Evolutionary conservation across 37 sponge, comb jelly and placozoan species (phyloP), one percentile per base, ranked within the genome.

Genomic region (Beroe ovata): DNA sequence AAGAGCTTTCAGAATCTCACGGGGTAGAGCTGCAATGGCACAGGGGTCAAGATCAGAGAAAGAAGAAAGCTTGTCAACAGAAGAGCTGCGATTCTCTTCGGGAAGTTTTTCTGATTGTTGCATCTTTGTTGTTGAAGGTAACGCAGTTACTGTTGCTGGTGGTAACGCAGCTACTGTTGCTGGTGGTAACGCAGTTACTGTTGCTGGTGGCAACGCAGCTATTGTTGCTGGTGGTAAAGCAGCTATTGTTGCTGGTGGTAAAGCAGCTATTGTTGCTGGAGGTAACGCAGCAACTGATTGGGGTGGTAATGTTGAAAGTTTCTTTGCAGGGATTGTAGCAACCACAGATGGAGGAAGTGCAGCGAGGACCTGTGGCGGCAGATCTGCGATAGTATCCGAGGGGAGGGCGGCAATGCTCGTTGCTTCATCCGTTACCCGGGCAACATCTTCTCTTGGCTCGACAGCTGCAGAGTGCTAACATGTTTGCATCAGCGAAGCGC

Each of bases 391-490:
- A 16, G 11, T 11, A 47, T 6, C 54, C 6, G 54, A 11, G 54
- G 54, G 54, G 11, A 47, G 54, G 54, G 54, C 54, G 6, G 54
- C 54, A 16, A 47, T 47, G 54, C 11, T 47, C 6, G 54, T 47
- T 47, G 54, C 11, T 11, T 47, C 54, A 47, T 47, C 54, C 11
- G 11, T 47, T 47, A 16, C n/a, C n/a, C n/a, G n/a, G n/a, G n/a
- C 19, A 62, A 23, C 63, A 62, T 62, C 63, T 62, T 62, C 63
- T 4, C 4, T 25, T 6, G 23, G 22, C 4, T 20, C 63, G 19
- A 16, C 63, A 62, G 19, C 63, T 62, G 63, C 63, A 25, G 63
- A 62, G 21, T 62, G 63, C 63, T 62, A 62, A 4, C 8, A 23
- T 47, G 11, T 47, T 11, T 47, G 54, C 11, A 47, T 47, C 54